Base-by-base conservation (phyloP, 2,797 vertebrate species). In the Okamejei kenojei region DNA sequence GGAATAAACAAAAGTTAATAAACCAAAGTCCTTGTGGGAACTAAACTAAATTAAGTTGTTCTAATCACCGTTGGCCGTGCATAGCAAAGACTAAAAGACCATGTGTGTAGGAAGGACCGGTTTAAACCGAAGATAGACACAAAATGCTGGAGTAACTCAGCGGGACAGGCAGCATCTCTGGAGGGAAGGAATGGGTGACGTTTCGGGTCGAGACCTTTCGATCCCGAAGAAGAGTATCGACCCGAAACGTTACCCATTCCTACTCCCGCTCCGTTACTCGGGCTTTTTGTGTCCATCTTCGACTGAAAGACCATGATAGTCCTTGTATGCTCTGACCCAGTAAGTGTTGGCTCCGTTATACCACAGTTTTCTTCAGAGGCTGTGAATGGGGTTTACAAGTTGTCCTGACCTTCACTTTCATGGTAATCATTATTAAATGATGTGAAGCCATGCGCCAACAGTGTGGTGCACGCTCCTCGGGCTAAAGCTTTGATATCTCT, bases 351-450 rank as follows among this genome's bases (percentile, higher is more conserved):
- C 63, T 90, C 21, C 32, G 35, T 11, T 90, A 38, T 38, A 17
- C 35, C 21, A 38, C 15, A 38, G 32, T 19, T 71, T 90, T 71
- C 32, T 71, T 32, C 63, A 68, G 35, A 88, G 7, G 35, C 65
- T 71, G 68, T 35, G 19, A 90, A 71, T 71, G 71, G 71, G 71
- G 19, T 71, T 71, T 35, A 13, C 32, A 6, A 90, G 17, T 90
- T 90, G 63, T 11, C 32, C 17, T 90, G 32, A 38, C 29, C 61
- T 71, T 7, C 7, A 11, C 71, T 35, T 7, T 63, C 9, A 11
- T 68, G 35, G 32, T 90, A 90, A 90, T 90, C 65, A 58, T 63
- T 84, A 84, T 86, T 90, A 90, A 90, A 71, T 38, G 65, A 21
- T 38, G 71, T 58, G 54, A 58, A 1, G 6, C 8, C 26, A 84